These are phyloP conservation scores for Diachrysia chrysitis DNA, from an alignment of 2,888 invertebrate species.

Conservation along the genomic window DNA sequence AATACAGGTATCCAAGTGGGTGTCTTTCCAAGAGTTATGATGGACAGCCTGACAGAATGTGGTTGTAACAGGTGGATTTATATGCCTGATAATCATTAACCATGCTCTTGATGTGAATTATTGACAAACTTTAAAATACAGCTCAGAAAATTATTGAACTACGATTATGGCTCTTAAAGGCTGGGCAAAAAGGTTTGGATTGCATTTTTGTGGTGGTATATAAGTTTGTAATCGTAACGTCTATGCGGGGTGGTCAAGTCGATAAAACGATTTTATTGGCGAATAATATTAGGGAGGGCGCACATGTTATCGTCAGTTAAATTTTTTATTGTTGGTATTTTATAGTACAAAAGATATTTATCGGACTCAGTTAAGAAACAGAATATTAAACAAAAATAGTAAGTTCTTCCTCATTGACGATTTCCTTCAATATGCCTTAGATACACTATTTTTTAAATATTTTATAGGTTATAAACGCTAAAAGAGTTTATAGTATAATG, in stretches of 20 bases:
- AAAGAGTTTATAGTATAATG: too few relatives aligned
- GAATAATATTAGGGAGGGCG: constrained; percentile 49
- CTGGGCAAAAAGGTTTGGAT: background rate
- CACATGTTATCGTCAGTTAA: constrained; percentile 15
- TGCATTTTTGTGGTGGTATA: background rate
- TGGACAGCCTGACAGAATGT: constrained; percentile 57
- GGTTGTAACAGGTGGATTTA: constrained; percentile 69
- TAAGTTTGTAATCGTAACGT: constrained; percentile 51
- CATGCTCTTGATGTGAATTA: constrained; percentile 55
- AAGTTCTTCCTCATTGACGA: too few relatives aligned
- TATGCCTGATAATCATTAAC: constrained; percentile 63
- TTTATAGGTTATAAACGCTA: too few relatives aligned
- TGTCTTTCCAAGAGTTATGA: constrained; percentile 64
- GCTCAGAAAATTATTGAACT: background rate
- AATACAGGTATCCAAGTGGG: constrained; percentile 52
- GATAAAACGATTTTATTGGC: constrained; percentile 65
- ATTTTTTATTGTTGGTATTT: background rate
- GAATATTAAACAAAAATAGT: background rate
- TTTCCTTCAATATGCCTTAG: too few relatives aligned
- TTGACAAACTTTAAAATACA: constrained; percentile 33
- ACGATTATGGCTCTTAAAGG: constrained; percentile 15
- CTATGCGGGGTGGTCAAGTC: constrained; percentile 67
- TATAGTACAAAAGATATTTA: background rate
- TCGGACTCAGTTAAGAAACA: background rate
- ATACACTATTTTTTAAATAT: too few relatives aligned